Evolutionary conservation across 2,113 vertebrate genomes (phyloP), one percentile per base, ranked within the genome.

Genomic region (Nesogale talazaci): DNA sequence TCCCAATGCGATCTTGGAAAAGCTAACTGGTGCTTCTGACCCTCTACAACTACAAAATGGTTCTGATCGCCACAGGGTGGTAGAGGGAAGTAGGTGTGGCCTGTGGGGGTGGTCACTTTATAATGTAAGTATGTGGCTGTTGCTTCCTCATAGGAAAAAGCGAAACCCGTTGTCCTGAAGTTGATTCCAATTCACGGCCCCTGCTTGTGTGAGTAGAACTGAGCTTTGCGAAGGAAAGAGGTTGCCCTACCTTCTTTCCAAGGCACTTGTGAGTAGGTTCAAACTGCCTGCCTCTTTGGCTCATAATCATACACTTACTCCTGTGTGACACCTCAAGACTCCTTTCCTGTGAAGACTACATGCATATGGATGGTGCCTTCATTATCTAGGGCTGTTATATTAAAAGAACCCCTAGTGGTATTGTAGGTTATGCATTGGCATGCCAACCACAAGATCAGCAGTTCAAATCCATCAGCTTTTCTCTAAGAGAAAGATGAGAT

Each of bases 1-100:
- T 91, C 72, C 36, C 57, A 42, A 23, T 91, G 78, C 91, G 93
- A 86, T 85, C 83, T 79, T 81, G 67, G 78, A 79, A 40, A 56
- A 79, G 52, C 22, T 70, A 40, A 52, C 84, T 56, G 57, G 42
- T 79, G 20, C 6, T 72, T 52, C 77, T 14, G 10, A 85, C 27
- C 29, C 89, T 93, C 74, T 65, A 76, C 20, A 31, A 23, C 34
- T 93, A 57, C 42, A 93, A 81, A 91, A 63, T 63, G 15, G 29
- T 42, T 4, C 46, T 2, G 7, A 46, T 92, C 20, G 87, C 56
- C 52, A 80, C 17, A 40, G 31, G 2, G 1, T 52, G 57, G 14
- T 59, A 72, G 52, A 76, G 25, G 80, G 36, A 78, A 85, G 83
- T 59, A 72, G 84, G 76, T 38, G 75, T 84, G 40, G n/a, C 6